These are phyloP conservation scores for Carcinoscorpius rotundicauda DNA, from an alignment of 1,140 invertebrate genomes.

Conservation along the genomic window DNA sequence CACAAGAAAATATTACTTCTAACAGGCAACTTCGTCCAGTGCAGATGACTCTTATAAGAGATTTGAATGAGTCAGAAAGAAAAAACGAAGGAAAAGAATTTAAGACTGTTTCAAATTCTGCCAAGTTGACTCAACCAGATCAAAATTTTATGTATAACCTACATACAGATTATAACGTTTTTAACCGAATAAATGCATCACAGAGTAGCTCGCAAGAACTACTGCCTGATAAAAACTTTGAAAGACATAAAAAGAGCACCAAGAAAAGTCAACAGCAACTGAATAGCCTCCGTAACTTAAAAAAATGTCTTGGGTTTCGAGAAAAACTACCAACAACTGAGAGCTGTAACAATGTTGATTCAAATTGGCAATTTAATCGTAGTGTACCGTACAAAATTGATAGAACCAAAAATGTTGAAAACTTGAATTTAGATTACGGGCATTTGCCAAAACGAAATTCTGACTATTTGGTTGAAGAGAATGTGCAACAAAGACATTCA, in stretches of 20 bases:
- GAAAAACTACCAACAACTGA: slow-evolving; percentile 7
- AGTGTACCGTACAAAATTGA: slow-evolving; percentile 50
- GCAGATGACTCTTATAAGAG: slow-evolving; percentile 15
- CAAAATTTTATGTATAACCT: slow-evolving; percentile 7
- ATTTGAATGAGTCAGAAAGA: slow-evolving; percentile 14
- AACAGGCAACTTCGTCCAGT: slow-evolving; percentile 1
- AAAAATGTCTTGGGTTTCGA: slow-evolving; percentile 14
- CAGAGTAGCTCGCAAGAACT: slow-evolving; percentile 8
- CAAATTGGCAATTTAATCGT: slow-evolving; percentile 48
- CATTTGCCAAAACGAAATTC: slow-evolving; percentile 13
- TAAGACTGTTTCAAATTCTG: neutral
- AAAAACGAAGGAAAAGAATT: slow-evolving; percentile 2
- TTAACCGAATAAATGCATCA: slow-evolving; percentile 10
- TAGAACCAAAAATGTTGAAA: slow-evolving; percentile 23
- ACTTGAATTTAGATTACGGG: slow-evolving; percentile 3
- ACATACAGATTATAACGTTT: no score
- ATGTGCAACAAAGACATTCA: slow-evolving; percentile 2
- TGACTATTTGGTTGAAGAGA: slow-evolving; percentile 7
- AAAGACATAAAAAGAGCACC: slow-evolving; percentile 7
- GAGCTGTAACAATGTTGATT: slow-evolving; percentile 11
- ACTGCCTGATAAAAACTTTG: slow-evolving; percentile 5
- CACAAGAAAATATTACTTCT: neutral
- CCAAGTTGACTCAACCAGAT: slow-evolving; percentile 16
- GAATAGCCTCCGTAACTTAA: slow-evolving; percentile 16
- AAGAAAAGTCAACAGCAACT: slow-evolving; percentile 14